Base-by-base conservation (phyloP, 2,888 invertebrate species). In the Priocnemis perturbator region DNA sequence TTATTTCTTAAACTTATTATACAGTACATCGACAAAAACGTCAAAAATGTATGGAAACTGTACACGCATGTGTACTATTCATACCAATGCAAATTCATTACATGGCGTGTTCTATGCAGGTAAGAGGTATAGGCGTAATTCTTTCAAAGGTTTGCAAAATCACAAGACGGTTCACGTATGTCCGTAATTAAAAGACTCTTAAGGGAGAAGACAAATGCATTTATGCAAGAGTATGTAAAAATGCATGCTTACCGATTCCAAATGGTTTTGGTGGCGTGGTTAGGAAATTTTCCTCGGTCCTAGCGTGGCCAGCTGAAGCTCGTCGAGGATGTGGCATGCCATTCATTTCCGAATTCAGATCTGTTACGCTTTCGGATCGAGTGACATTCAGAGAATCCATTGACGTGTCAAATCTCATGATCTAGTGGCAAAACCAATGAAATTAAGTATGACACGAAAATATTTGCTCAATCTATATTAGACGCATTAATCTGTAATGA, bases 281-380 rank as follows among this genome's bases (percentile, higher is more conserved):
- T 45, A 91, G 88, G 73, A 87, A 84, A 73, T 83, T 87, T 76
- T 89, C 89, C 59, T 86, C 89, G 81, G 82, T 86, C 60, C 86
- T 87, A 52, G 84, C 61, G 64, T 87, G 87, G 17, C 86, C 86
- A 2, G 83, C 74, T 3, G 87, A 86, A 15, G 88, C 82, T 30
- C 88, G 81, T 7, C 87, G 77, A 2, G 85, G 76, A 73, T 87
- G 85, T 2, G 85, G 82, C 48, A 86, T 56, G 47, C 83, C 86
- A 63, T 82, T 86, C 59, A 91, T 87, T 71, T 95, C 94, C 74
- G 94, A 94, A 83, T 93, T 95, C 15, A 96, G 90, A 90, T 96
- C 96, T 20, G 94, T 94, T 81, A 96, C 95, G 87, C 96, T 96
- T 88, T 96, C 96, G 30, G 96, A 96, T 44, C 96, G 93, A 19